Base-by-base conservation (phyloP, 2,888 invertebrate species). In the Gymnocheta viridis region DNA sequence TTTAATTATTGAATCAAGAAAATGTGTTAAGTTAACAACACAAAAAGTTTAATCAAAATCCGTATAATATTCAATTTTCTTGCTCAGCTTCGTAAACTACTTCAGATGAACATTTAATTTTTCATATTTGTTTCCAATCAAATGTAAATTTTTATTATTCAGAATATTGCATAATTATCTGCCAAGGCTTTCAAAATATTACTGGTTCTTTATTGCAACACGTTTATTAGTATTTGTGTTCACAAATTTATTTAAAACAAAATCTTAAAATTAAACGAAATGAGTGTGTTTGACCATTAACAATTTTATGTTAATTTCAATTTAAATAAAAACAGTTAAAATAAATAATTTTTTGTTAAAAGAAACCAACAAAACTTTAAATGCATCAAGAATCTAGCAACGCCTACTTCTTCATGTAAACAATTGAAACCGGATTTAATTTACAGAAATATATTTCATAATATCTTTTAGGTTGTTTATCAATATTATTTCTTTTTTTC, bases 341-440 rank as follows among this genome's bases (percentile, higher is more conserved):
- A 58, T 66, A 41, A 64, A 17, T 38, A 38, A 74, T 67, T 49
- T 49, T 32, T 77, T 38, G 10, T 35, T 44, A 10, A 24, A 17
- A 41, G 41, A 6, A 32, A 66, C 6, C 29, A 58, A 14, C 1
- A 51, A 67, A 51, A 72, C 62, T 62, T 29, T 5, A 44, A 77
- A 66, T 17, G n/a, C 60, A 62, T 69, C 49, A 64, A 81, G 51
- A 69, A 81, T 56, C 5, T 10, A 51, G 32, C 51, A 41, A 78
- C 84, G 62, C 77, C 84, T 73, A 66, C 77, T 17, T 56, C 77
- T 17, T 56, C 47, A 27, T 70, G 64, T 29, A 56, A 69, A 60
- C 49, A 41, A 64, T 56, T 32, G 44, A 69, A 81, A 81, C 77
- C 77, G 77, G 76, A 70, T 51, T 72, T 47, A 35, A 54, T 41